Evolutionary conservation across 2,113 vertebrate species (phyloP), one percentile per base, ranked within the genome.

Genomic region (Dasyprocta punctata): DNA sequence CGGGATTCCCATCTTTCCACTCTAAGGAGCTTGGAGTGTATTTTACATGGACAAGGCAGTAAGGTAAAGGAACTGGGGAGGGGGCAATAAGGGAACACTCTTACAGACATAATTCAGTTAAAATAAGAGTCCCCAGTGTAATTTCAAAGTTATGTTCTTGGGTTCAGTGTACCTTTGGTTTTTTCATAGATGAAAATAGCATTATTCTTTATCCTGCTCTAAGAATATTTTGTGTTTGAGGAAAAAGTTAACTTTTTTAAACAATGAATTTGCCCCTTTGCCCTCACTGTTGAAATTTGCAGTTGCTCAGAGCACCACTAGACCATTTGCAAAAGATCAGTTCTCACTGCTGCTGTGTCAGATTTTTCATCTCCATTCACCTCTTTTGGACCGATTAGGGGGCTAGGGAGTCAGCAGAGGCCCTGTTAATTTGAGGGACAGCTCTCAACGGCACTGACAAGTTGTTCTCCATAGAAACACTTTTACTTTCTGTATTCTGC

Each of bases 41-140:
- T 90, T 94, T 95, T 17, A 49, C 58, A 30, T 20, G 19, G 44
- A 49, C 30, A 84, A 13, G 20, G 17, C 24, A 47, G 11, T 30
- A 49, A 84, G 30, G 41, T 24, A 30, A 85, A 58, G 30, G 33
- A 54, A 19, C 4, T 24, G n/a, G 19, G 41, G 13, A 73, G 14
- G 49, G 49, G 26, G n/a, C 36, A 17, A 0, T 5, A 6, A 52
- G 11, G 26, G 9, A 11, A 47, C 28, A n/a, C 49, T 52, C 47
- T 86, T 87, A 89, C 77, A 94, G 86, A 96, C 49, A 90, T 3
- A 60, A 38, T 94, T 89, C 19, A 58, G 28, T 38, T 81, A 91
- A 98, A 92, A 33, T 63, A 61, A 96, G 73, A 83, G 10, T 83
- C 85, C 91, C 44, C 1, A 9, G 44, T 49, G 44, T 63, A 65